phyloP scores from a whole-genome alignment of 2,888 invertebrate species.

The Craniophora ligustri region DNA sequence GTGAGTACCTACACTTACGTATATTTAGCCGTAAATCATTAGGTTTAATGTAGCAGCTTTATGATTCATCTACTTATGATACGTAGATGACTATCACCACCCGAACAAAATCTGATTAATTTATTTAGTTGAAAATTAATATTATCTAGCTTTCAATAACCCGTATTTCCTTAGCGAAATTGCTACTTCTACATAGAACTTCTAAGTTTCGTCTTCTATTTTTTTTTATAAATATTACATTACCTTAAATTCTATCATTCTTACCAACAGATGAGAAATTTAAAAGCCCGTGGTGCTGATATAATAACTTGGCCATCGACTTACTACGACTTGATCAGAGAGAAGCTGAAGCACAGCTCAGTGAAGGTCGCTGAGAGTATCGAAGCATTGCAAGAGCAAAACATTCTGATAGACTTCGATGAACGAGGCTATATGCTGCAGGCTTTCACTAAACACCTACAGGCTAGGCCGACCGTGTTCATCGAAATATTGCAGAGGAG shows the following conservation, averaged over 20 bases:
- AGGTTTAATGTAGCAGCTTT: too few relatives aligned
- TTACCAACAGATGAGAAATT: constrained; percentile 89
- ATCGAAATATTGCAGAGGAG: constrained; percentile 98
- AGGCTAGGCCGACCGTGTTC: constrained; percentile 98
- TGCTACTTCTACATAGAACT: too few relatives aligned
- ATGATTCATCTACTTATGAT: too few relatives aligned
- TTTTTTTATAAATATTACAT: too few relatives aligned
- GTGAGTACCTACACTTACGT: too few relatives aligned
- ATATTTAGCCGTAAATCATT: neutral
- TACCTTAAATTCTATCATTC: constrained; percentile 19
- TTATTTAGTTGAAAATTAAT: too few relatives aligned
- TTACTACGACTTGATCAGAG: constrained; percentile 95
- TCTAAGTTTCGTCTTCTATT: too few relatives aligned
- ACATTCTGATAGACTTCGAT: constrained; percentile 98
- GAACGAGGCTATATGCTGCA: constrained; percentile 99
- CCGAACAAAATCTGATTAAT: too few relatives aligned
- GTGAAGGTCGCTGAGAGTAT: constrained; percentile 92
- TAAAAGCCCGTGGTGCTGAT: constrained; percentile 94
- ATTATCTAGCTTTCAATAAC: too few relatives aligned
- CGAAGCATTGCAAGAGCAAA: constrained; percentile 93
- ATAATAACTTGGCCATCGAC: constrained; percentile 96
- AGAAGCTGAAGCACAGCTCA: constrained; percentile 92
- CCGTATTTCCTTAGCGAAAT: too few relatives aligned
- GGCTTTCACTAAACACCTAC: constrained; percentile 98
- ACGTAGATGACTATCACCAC: too few relatives aligned